A percentile compares a stretch with the other conserved stretches of the same genome.
These are phyloP conservation scores for Bursaphelenchus okinawaensis DNA, from an alignment of 2,888 invertebrate genomes.

Conservation along the genomic window DNA sequence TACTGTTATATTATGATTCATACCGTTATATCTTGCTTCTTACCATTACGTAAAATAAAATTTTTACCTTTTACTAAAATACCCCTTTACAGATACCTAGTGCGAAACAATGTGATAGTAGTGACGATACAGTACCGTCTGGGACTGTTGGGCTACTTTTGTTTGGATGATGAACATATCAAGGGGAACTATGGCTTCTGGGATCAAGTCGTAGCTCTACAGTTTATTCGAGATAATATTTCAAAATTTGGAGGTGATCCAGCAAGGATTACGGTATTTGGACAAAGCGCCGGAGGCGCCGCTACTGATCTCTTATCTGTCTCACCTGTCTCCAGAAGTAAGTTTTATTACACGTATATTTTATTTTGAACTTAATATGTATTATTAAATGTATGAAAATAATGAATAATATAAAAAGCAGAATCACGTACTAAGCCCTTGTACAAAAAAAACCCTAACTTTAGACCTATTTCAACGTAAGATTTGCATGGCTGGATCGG, in stretches of 20 bases:
- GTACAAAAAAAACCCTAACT: not conserved
- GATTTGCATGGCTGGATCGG: conserved; percentile 49
- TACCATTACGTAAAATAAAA: not conserved
- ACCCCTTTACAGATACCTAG: conserved; percentile 36
- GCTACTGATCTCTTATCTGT: conserved; percentile 46
- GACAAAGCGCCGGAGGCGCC: conserved; percentile 49
- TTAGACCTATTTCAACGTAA: conserved; percentile 44
- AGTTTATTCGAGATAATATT: conserved; percentile 46
- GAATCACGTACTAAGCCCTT: too few species aligned
- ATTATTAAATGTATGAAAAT: too few species aligned
- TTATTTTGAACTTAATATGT: conserved; percentile 10
- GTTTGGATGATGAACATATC: conserved; percentile 35
- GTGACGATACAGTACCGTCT: conserved; percentile 53
- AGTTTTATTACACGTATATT: not conserved
- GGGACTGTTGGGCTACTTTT: conserved; percentile 50
- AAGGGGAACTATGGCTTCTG: conserved; percentile 38
- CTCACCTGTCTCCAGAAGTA: conserved; percentile 34
- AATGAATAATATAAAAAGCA: not conserved
- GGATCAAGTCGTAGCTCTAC: conserved; percentile 38
- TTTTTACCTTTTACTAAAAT: not conserved
- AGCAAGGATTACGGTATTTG: conserved; percentile 40
- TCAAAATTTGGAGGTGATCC: conserved; percentile 45
- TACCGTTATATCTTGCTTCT: not conserved
- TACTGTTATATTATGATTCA: not conserved
- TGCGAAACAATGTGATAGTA: conserved; percentile 44